These are phyloP conservation scores for Malurus melanocephalus DNA, from an alignment of 2,113 vertebrate genomes.

Conservation along the genomic window DNA sequence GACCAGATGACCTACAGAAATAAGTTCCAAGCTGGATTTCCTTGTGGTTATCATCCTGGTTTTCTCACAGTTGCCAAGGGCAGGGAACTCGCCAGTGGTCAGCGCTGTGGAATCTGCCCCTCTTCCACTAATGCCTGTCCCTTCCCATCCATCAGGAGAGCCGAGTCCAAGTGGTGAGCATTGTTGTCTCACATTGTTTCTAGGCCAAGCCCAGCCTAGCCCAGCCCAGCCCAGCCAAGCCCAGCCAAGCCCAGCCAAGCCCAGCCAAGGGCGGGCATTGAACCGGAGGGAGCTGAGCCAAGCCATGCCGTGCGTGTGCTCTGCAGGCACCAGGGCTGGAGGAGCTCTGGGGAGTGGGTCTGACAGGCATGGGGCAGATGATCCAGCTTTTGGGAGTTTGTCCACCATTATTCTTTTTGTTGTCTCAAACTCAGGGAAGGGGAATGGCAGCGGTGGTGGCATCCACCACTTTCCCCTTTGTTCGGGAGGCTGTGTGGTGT, in stretches of 20 bases:
- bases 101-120: accelerated
- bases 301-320: accelerated
- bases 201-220: accelerated
- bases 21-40: background rate
- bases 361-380: background rate
- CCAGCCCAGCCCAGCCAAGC: too few species aligned
- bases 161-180: accelerated
- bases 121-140: too few species aligned
- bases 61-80: too few species aligned
- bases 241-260: background rate
- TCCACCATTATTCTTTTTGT: background rate
- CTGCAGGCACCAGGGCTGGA: accelerated
- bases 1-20: background rate
- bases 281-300: accelerated
- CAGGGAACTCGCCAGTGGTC: accelerated
- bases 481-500: background rate
- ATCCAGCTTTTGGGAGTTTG: accelerated
- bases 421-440: background rate
- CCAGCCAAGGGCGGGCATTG: accelerated
- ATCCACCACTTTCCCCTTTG: background rate
- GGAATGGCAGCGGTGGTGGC: accelerated
- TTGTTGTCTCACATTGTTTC: too few species aligned
- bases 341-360: accelerated
- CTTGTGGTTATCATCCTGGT: background rate
- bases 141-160: background rate